Percentiles rank a stretch among this genome's conserved stretches.
These are phyloP conservation scores for Hemithea aestivaria DNA, from an alignment of 2,888 invertebrate genomes.

Conservation along the genomic window DNA sequence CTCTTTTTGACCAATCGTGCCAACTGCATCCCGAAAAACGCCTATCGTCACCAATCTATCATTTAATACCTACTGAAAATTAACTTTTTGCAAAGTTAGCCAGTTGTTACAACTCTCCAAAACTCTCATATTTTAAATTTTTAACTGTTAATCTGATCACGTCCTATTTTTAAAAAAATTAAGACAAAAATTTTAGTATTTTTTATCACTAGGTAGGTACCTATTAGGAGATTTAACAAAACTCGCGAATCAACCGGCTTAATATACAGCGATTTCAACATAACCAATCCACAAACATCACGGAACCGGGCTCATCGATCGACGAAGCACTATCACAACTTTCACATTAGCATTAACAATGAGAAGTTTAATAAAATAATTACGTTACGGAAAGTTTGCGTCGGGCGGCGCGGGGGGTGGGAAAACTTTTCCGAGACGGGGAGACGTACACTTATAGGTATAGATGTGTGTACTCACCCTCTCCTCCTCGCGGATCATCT, in stretches of 20 bases:
- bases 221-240: too few species aligned
- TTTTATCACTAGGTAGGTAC: too few species aligned
- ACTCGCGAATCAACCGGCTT: too few species aligned
- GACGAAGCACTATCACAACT: conserved; percentile 33
- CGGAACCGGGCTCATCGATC: neutral
- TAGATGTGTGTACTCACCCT: conserved; percentile 82
- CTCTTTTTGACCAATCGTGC: conserved; percentile 15
- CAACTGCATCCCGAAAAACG: conserved; percentile 9
- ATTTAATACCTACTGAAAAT: conserved; percentile 4
- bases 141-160: too few species aligned
- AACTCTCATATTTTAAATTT: too few species aligned
- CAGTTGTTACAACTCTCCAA: too few species aligned
- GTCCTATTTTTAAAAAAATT: too few species aligned
- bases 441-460: too few species aligned
- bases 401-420: conserved; percentile 21
- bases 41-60: conserved; percentile 12
- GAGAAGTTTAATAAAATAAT: conserved; percentile 52
- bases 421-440: conserved; percentile 30
- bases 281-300: too few species aligned
- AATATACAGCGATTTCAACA: too few species aligned
- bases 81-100: too few species aligned
- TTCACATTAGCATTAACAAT: conserved; percentile 46
- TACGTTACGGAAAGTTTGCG: conserved; percentile 60
- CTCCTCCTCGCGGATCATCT: conserved; percentile 98
- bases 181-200: too few species aligned